Percentiles rank a stretch among this genome's conserved stretches.
Conservation (phyloP, 2,888 invertebrate genomes). For the Hesperia comma region DNA sequence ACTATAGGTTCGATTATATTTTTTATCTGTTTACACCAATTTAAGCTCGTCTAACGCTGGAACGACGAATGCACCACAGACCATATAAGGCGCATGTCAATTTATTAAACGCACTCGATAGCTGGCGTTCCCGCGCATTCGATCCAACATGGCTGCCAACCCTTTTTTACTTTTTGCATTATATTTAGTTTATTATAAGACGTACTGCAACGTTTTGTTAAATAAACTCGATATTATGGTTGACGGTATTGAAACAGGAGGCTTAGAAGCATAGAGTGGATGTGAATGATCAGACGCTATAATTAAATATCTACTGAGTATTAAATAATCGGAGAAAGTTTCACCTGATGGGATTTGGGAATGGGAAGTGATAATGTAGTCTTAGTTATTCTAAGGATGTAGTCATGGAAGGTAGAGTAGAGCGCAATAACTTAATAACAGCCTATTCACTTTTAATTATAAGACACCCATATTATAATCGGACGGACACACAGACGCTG, state of each 20-base stretch:
- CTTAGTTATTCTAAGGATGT: too few species aligned
- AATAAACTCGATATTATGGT: slow-evolving; percentile 37
- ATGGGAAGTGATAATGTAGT: too few species aligned
- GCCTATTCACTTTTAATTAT: too few species aligned
- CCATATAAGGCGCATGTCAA: slow-evolving; percentile 77
- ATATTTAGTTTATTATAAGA: slow-evolving; percentile 40
- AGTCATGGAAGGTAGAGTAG: too few species aligned
- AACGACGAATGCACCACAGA: slow-evolving; percentile 39
- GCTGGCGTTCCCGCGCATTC: slow-evolving; percentile 64
- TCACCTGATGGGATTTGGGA: too few species aligned
- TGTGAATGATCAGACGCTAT: too few species aligned
- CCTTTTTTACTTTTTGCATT: slow-evolving; percentile 41
- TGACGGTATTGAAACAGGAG: slow-evolving; percentile 14
- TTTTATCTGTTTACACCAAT: slow-evolving; percentile 55
- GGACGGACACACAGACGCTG: too few species aligned
- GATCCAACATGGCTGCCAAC: slow-evolving; percentile 61
- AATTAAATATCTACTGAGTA: too few species aligned
- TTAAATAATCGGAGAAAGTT: too few species aligned
- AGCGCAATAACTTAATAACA: too few species aligned
- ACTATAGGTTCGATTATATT: slow-evolving; percentile 37
- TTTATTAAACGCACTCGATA: slow-evolving; percentile 69
- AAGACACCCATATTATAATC: too few species aligned
- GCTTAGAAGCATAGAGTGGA: too few species aligned
- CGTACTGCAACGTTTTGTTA: slow-evolving; percentile 41
- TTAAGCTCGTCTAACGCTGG: slow-evolving; percentile 64